These are phyloP conservation scores for Phoenicopterus ruber DNA, from an alignment of 2,113 vertebrate species.

Conservation along the genomic window DNA sequence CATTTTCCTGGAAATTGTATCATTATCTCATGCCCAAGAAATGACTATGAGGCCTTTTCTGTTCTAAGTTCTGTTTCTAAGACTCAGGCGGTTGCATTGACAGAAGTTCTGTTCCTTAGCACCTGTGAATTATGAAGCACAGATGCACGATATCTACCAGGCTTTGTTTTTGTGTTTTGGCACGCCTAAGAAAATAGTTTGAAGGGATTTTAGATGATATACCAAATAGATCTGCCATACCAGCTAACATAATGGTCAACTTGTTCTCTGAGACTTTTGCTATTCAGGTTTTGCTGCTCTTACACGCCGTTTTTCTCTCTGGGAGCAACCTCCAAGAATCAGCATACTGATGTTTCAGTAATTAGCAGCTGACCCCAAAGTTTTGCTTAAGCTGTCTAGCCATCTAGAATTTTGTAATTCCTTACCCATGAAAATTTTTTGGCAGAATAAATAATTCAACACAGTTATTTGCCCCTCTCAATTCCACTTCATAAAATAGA, in stretches of 20 bases:
- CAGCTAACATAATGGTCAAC: not conserved
- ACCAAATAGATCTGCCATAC: not conserved
- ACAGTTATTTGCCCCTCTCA: not conserved
- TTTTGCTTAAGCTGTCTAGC: not conserved
- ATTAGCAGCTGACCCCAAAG: not conserved
- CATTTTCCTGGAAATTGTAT: not conserved
- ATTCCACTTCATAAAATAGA: not conserved
- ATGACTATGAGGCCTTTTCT: not conserved
- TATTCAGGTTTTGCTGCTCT: not conserved
- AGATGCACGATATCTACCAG: not conserved
- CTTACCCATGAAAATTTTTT: not conserved
- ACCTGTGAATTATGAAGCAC: not conserved
- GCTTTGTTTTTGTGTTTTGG: not conserved
- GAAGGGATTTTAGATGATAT: not conserved
- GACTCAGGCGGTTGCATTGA: not conserved
- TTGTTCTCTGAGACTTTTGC: not conserved
- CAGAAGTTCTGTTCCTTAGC: not conserved
- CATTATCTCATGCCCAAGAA: not conserved
- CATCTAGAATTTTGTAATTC: not conserved
- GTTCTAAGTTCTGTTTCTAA: not conserved
- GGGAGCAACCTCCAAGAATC: not conserved
- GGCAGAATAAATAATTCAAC: not conserved
- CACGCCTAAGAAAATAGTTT: not conserved
- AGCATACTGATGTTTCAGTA: not conserved
- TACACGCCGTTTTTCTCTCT: not conserved